phyloP scores from a whole-genome alignment of 1,140 invertebrate genomes.

The Lepidotrigona ventralis region DNA sequence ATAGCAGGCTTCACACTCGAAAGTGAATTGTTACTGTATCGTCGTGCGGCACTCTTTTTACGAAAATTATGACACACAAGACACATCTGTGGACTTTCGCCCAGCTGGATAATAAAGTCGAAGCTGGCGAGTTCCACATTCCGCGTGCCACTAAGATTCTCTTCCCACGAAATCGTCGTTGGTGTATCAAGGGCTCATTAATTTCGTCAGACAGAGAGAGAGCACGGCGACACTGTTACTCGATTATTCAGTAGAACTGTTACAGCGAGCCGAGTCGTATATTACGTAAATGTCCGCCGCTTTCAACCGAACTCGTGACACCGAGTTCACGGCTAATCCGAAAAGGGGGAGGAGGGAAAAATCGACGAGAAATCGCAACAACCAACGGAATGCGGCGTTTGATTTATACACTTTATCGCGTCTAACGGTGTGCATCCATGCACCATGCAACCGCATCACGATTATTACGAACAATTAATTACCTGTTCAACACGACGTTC shows the following conservation, averaged over 20 bases:
- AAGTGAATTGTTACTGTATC: no score
- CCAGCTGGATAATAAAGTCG: background rate
- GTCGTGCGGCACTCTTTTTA: no score
- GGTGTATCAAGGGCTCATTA: slow-evolving; percentile 9
- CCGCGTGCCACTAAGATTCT: background rate
- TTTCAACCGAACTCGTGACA: background rate
- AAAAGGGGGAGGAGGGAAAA: background rate
- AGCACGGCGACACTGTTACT: slow-evolving; percentile 17
- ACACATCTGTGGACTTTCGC: no score
- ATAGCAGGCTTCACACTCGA: no score
- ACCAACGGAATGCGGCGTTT: slow-evolving; percentile 26
- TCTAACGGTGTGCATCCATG: slow-evolving; percentile 33
- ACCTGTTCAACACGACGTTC: slow-evolving; percentile 12
- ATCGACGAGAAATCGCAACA: slow-evolving; percentile 28
- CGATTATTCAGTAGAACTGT: slow-evolving; percentile 31
- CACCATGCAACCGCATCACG: slow-evolving; percentile 14
- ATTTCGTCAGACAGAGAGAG: background rate
- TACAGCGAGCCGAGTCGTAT: slow-evolving; percentile 3
- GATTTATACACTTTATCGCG: slow-evolving; percentile 46
- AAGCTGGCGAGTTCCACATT: background rate
- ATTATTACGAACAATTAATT: slow-evolving; percentile 41
- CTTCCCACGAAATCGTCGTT: slow-evolving; percentile 12
- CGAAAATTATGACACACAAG: no score
- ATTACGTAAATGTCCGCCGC: slow-evolving; percentile 31
- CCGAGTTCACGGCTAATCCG: slow-evolving; percentile 26